phyloP scores from a whole-genome alignment of 1,140 invertebrate genomes.

The Scaptomyza montana region DNA sequence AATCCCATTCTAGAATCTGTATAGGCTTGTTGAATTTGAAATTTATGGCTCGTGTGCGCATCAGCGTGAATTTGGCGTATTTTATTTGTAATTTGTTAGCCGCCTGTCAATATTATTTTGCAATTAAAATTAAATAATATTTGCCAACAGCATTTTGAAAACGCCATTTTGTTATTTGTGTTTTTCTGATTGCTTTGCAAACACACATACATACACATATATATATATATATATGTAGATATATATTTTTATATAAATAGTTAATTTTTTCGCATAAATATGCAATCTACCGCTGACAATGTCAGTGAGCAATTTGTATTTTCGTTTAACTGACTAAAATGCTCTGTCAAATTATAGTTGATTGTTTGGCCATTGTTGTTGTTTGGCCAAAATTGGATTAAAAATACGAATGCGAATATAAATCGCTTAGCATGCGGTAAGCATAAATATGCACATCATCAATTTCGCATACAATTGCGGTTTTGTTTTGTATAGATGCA shows the following conservation, averaged over 20 bases:
- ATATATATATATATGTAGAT: too few species aligned
- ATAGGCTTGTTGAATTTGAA: conserved; percentile 1
- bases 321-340: conserved; percentile 10
- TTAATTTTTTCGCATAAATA: conserved; percentile 11
- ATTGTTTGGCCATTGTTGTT: conserved; percentile 4
- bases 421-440: conserved; percentile 15
- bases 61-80: conserved; percentile 50
- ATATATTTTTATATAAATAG: not conserved
- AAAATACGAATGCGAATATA: conserved; percentile 7
- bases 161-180: conserved; percentile 13
- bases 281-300: conserved; percentile 21
- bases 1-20: not conserved
- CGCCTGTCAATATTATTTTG: conserved; percentile 73
- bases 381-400: conserved; percentile 16
- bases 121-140: conserved; percentile 73
- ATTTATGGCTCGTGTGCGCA: conserved; percentile 10
- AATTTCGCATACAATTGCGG: conserved; percentile 13
- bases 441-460: not conserved
- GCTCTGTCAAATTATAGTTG: conserved; percentile 29
- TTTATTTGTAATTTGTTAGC: conserved; percentile 69
- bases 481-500: not conserved
- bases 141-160: conserved; percentile 7
- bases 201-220: not conserved
- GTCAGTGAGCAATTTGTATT: conserved; percentile 24
- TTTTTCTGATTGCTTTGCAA: conserved; percentile 12